Conservation (phyloP, 2,113 vertebrate species). For the Scortum barcoo region DNA sequence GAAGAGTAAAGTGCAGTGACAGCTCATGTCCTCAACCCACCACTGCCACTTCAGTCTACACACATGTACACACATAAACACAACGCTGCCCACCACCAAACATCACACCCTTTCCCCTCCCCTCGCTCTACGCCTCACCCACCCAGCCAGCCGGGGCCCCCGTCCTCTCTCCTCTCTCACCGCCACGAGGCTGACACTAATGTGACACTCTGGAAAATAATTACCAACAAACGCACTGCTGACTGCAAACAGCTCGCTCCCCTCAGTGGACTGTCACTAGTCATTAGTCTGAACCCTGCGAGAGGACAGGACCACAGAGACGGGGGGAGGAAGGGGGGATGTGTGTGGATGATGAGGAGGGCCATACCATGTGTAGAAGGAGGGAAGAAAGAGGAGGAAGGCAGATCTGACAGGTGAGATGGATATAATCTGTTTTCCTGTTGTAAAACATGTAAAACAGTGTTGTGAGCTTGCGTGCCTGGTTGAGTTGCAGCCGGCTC, state of each 20-base stretch:
- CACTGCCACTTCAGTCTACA: constrained; percentile 43
- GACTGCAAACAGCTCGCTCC: constrained; percentile 97
- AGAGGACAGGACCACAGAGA: constrained; percentile 75
- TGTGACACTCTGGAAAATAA: constrained; percentile 99
- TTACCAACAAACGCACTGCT: constrained; percentile 98
- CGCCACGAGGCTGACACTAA: constrained; percentile 95
- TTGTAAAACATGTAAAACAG: constrained; percentile 68
- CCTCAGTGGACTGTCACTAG: constrained; percentile 95
- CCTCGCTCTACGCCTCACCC: constrained; percentile 47
- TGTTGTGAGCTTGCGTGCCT: constrained; percentile 38
- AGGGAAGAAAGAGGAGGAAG: constrained; percentile 56
- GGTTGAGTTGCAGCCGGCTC: neutral
- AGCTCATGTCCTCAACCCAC: constrained; percentile 65
- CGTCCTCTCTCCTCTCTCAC: constrained; percentile 90
- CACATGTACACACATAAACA: constrained; percentile 61
- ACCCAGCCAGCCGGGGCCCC: constrained; percentile 72
- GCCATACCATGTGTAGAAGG: constrained; percentile 44
- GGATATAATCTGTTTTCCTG: constrained; percentile 59
- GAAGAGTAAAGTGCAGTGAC: constrained; percentile 65
- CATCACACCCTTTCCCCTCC: constrained; percentile 71
- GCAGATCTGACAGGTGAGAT: constrained; percentile 56
- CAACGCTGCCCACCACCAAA: constrained; percentile 70
- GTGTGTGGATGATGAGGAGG: constrained; percentile 38
- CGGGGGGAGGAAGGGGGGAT: constrained; percentile 9
- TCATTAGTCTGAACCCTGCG: constrained; percentile 90